phyloP scores from a whole-genome alignment of 64 coral and sea anemone species.

The Orbicella faveolata region DNA sequence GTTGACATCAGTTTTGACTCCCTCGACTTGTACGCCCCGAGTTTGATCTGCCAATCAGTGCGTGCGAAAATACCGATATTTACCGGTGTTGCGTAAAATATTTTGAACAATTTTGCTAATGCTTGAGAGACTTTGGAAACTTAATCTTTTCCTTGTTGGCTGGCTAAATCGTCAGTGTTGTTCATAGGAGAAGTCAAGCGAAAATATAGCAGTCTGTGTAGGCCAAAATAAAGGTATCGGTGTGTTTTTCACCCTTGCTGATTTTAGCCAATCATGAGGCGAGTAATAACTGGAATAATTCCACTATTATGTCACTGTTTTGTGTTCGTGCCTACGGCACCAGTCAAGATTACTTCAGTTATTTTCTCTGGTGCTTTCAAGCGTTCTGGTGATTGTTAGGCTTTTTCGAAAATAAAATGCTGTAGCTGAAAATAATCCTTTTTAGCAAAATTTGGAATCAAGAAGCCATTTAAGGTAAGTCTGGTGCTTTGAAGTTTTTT shows the following conservation, averaged over 20 bases:
- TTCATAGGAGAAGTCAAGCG: background rate
- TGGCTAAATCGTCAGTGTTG: background rate
- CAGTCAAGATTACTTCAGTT: slow-evolving; percentile 38
- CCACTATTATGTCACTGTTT: slow-evolving; percentile 32
- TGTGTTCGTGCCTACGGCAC: background rate
- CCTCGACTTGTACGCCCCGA: background rate
- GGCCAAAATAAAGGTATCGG: background rate
- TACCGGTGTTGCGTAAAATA: background rate
- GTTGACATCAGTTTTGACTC: background rate
- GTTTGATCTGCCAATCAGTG: background rate
- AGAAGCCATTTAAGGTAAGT: slow-evolving; percentile 17
- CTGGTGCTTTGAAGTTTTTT: background rate
- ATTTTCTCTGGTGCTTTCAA: slow-evolving; percentile 40
- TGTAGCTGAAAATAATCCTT: slow-evolving; percentile 6
- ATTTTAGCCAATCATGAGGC: background rate
- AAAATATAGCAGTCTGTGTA: background rate
- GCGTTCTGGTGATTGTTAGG: background rate
- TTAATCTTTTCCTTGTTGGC: background rate
- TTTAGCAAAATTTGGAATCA: slow-evolving; percentile 8
- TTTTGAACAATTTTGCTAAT: background rate
- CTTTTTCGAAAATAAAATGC: slow-evolving; percentile 20
- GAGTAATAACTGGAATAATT: background rate
- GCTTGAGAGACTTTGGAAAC: background rate
- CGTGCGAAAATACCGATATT: background rate
- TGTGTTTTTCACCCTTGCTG: background rate